phyloP scores from a whole-genome alignment of 1,140 invertebrate species.

The Drosophila repleta region DNA sequence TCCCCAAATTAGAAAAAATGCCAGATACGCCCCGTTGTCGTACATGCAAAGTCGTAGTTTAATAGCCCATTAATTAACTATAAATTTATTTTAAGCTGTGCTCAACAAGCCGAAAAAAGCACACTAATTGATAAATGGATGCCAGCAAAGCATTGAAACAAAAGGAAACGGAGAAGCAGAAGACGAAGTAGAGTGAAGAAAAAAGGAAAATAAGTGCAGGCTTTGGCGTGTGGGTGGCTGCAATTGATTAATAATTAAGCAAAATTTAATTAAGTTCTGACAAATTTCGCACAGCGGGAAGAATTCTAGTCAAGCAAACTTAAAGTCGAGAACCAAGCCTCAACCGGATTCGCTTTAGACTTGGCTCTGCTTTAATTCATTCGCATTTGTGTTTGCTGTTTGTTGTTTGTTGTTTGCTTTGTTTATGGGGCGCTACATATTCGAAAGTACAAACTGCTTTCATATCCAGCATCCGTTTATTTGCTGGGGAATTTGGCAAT shows the following conservation, averaged over 20 bases:
- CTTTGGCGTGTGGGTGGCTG: slow-evolving; percentile 32
- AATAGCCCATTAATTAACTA: slow-evolving; percentile 68
- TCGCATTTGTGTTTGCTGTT: not conserved
- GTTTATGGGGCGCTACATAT: slow-evolving; percentile 36
- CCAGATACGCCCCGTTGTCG: slow-evolving; percentile 49
- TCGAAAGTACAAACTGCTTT: slow-evolving; percentile 75
- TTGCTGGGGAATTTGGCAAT: slow-evolving; percentile 48
- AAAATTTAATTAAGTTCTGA: slow-evolving; percentile 63
- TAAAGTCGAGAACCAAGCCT: slow-evolving; percentile 20
- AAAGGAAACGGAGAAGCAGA: no score
- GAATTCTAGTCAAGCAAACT: slow-evolving; percentile 52
- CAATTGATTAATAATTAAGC: slow-evolving; percentile 70
- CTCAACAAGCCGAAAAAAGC: slow-evolving; percentile 58
- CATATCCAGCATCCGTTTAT: slow-evolving; percentile 59
- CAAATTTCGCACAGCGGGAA: slow-evolving; percentile 45
- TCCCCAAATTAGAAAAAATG: slow-evolving; percentile 9
- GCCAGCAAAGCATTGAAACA: slow-evolving; percentile 46
- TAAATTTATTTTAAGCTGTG: slow-evolving; percentile 51
- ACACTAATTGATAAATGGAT: slow-evolving; percentile 70
- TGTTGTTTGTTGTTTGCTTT: slow-evolving; percentile 56
- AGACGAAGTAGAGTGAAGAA: slow-evolving; percentile 3
- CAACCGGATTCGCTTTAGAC: slow-evolving; percentile 61
- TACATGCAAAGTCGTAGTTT: slow-evolving; percentile 40
- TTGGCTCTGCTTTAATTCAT: slow-evolving; percentile 49
- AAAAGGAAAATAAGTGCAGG: slow-evolving; percentile 22